Evolutionary conservation across 1,140 invertebrate species (phyloP), one percentile per base, ranked within the genome.

Genomic region (Ceratitis capitata): DNA sequence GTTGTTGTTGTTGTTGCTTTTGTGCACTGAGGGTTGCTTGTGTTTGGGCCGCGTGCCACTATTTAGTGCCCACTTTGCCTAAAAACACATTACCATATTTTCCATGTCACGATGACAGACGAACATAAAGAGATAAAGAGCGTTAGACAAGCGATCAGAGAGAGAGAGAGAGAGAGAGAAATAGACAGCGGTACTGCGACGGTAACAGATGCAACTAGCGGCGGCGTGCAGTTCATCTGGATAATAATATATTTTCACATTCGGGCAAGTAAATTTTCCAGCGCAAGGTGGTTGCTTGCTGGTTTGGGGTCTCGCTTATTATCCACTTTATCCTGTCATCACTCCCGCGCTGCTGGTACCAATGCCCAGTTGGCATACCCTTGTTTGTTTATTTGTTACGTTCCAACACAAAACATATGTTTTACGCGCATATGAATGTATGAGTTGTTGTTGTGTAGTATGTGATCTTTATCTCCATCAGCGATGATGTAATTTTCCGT

Each of bases 401-500:
- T 69, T 69, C 61, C 32, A n/a, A 69, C 29, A 69, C 32, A 69
- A 69, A 69, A 0, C 32, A 69, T 69, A n/a, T 69, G 3, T 16
- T 16, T 61, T 23, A 23, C 23, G 51, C 16, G 19, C 19, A 19
- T 51, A 51, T 51, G 0, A 0, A 53, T 53, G 49, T 53, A 19
- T 74, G 35, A 35, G 14, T 45, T 1, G n/a, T 42, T n/a, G 35
- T 32, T 29, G 42, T 78, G 19, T 78, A 19, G 9, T 26, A 78
- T 42, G 42, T 78, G 69, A 45, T 78, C 45, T 78, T 78, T 47
- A 78, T 78, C 69, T 45, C 26, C 32, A 23, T 78, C 19, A 23
- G 69, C 7, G 69, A 78, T 78, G 69, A 78, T 78, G 69, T 78
- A 78, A 78, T 78, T 78, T 78, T 78, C 69, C 69, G 69, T n/a